phyloP scores from a whole-genome alignment of 2,888 invertebrate genomes.

The Trichopria drosophilae region DNA sequence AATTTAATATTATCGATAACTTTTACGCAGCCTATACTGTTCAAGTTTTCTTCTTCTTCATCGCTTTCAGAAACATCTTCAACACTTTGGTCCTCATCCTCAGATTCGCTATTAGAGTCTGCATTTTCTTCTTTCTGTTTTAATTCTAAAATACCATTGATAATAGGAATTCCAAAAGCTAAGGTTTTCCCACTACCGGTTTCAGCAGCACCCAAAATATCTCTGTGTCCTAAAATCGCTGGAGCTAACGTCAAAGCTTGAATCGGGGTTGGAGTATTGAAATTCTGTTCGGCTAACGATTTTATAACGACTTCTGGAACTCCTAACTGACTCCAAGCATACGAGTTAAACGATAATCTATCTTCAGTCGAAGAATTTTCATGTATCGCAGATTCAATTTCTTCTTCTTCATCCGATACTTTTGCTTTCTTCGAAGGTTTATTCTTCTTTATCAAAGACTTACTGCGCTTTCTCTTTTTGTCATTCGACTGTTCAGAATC shows the following conservation, averaged over 20 bases:
- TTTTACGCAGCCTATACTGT: conserved; percentile 64
- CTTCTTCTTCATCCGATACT: background rate
- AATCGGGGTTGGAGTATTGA: conserved; percentile 84
- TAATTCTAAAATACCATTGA: conserved; percentile 79
- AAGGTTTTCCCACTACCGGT: conserved; percentile 99
- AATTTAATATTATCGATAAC: conserved; percentile 63
- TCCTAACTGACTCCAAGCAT: conserved; percentile 70
- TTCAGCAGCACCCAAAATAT: conserved; percentile 97
- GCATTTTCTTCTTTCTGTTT: conserved; percentile 58
- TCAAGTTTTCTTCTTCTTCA: conserved; percentile 50
- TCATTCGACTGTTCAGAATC: background rate
- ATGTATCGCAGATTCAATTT: conserved; percentile 12
- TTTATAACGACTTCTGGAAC: conserved; percentile 71
- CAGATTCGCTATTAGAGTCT: conserved; percentile 39
- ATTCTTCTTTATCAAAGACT: too few relatives aligned
- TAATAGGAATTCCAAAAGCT: conserved; percentile 94
- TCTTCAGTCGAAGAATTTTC: conserved; percentile 24
- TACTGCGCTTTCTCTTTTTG: too few relatives aligned
- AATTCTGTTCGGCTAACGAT: conserved; percentile 76
- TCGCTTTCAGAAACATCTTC: conserved; percentile 58
- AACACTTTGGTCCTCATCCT: conserved; percentile 51
- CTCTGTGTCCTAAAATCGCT: conserved; percentile 83
- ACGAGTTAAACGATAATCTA: conserved; percentile 56
- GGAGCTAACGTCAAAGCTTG: conserved; percentile 80
- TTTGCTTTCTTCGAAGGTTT: conserved; percentile 6